These are phyloP conservation scores for Lycaena phlaeas DNA, from an alignment of 2,888 invertebrate species.

Conservation along the genomic window DNA sequence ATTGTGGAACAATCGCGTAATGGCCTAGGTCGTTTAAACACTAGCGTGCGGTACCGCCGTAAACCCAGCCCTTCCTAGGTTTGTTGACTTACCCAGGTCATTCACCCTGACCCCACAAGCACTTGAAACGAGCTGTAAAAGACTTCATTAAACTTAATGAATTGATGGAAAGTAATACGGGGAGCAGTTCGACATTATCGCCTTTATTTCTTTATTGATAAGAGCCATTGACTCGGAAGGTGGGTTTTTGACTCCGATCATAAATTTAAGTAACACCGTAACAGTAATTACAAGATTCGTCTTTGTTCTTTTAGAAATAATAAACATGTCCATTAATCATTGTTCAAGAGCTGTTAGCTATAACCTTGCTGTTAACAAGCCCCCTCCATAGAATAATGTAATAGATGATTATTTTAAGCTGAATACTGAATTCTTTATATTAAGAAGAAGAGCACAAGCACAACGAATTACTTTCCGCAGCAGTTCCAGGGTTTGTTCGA, in stretches of 20 bases:
- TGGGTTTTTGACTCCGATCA: no score
- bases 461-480: no score
- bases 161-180: constrained; percentile 28
- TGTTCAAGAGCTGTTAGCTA: not conserved
- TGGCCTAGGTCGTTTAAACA: constrained; percentile 24
- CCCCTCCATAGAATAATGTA: no score
- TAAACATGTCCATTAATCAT: constrained; percentile 9
- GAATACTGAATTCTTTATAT: no score
- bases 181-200: constrained; percentile 5
- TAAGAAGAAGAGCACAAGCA: no score
- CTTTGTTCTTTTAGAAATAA: constrained; percentile 39
- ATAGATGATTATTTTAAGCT: no score
- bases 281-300: constrained; percentile 51
- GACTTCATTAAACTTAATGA: constrained; percentile 47
- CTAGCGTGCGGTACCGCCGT: constrained; percentile 38
- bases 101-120: constrained; percentile 54
- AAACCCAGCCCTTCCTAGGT: constrained; percentile 25
- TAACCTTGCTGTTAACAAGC: no score
- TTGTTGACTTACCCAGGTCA: constrained; percentile 29
- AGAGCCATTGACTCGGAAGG: constrained; percentile 1
- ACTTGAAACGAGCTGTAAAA: constrained; percentile 37
- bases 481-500: no score
- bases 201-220: constrained; percentile 10
- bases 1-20: constrained; percentile 26
- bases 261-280: constrained; percentile 39